phyloP scores from a whole-genome alignment of 2,113 vertebrate genomes.

The Poicephalus meyeri region DNA sequence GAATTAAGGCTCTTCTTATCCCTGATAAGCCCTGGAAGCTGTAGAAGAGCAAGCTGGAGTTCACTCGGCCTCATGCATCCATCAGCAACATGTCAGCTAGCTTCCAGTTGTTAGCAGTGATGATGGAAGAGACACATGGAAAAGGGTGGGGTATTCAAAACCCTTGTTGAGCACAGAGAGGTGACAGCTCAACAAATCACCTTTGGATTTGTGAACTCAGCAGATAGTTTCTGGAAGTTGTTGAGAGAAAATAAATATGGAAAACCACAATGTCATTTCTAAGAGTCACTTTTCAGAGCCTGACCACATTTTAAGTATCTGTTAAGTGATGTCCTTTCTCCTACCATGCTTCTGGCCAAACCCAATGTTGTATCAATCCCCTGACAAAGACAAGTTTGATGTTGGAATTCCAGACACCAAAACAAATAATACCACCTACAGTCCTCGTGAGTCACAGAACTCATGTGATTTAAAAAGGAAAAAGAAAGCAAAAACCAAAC shows the following conservation, averaged over 20 bases:
- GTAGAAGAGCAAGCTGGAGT: neutral
- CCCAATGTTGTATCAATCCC: conserved; percentile 37
- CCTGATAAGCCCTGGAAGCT: neutral
- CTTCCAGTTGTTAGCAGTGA: neutral
- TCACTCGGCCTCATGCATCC: conserved; percentile 6
- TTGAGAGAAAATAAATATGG: conserved; percentile 69
- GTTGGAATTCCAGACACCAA: conserved; percentile 11
- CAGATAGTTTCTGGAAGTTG: conserved; percentile 68
- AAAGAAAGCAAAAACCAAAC: neutral
- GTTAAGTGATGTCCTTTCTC: conserved; percentile 69
- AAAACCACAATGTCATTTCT: conserved; percentile 68
- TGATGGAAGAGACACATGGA: conserved; percentile 49
- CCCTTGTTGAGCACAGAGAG: neutral
- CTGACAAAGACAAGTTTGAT: conserved; percentile 45
- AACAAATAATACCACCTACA: conserved; percentile 59
- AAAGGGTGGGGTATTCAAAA: neutral
- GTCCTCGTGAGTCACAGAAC: conserved; percentile 15
- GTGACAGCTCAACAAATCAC: conserved; percentile 65
- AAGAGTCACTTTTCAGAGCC: conserved; percentile 63
- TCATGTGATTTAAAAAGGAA: neutral
- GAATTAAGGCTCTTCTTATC: neutral
- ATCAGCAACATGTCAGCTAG: conserved; percentile 31
- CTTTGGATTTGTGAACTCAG: conserved; percentile 57
- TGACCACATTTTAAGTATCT: conserved; percentile 71
- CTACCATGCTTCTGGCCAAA: conserved; percentile 44